Percentiles rank a stretch among this genome's conserved stretches.
Conservation (phyloP, 2,113 vertebrate species). For the Phoenicopterus ruber region DNA sequence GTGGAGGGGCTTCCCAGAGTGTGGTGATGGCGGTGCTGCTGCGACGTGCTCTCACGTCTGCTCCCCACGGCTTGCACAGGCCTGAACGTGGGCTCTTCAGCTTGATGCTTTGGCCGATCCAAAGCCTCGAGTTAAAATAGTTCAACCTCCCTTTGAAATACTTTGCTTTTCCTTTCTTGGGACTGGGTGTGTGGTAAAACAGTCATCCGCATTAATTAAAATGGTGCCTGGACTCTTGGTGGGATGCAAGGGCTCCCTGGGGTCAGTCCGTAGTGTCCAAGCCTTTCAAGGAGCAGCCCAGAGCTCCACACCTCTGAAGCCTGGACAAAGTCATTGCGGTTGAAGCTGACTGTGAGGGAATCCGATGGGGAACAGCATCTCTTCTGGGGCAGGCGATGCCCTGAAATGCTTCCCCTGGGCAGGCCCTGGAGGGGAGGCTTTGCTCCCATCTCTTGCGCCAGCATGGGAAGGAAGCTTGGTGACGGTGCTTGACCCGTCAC, state of each 20-base stretch:
- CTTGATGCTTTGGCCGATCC: neutral
- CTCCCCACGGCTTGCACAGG: neutral
- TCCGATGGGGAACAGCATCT: neutral
- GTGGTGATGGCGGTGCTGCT: neutral
- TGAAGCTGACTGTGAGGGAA: neutral
- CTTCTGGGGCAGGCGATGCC: neutral
- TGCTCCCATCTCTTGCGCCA: neutral
- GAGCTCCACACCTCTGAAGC: neutral
- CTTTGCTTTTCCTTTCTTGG: neutral
- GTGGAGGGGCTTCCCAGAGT: neutral
- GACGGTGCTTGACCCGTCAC: rapidly evolving
- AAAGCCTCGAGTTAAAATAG: neutral
- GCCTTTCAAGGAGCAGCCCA: neutral
- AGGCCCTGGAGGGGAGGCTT: neutral
- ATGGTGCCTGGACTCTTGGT: neutral
- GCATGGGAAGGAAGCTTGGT: neutral
- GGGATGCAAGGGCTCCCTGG: neutral
- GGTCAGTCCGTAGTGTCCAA: rapidly evolving
- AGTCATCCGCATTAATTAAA: no score
- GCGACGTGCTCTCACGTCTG: rapidly evolving
- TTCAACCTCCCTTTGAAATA: neutral
- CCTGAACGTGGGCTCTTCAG: neutral
- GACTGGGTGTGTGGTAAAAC: neutral
- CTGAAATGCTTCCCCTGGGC: neutral
- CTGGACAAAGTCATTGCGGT: neutral